Evolutionary conservation across 2,113 vertebrate genomes (phyloP).

Genomic region (Psammodynastes pulverulentus): DNA sequence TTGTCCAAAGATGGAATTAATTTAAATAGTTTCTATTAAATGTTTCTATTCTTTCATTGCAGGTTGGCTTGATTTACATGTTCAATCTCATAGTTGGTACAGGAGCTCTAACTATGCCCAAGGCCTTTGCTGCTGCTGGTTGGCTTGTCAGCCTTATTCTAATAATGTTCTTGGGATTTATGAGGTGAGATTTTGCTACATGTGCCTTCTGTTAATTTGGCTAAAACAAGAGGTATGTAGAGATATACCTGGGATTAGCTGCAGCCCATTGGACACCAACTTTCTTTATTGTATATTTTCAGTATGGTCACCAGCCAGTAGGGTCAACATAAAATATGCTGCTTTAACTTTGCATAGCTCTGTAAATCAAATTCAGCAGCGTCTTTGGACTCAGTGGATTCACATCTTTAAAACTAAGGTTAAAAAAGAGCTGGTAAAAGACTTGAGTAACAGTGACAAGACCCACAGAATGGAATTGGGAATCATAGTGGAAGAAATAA

Average conservation of each 20-base stretch:
- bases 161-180: conserved; percentile 87
- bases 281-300: neutral
- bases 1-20: neutral
- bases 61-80: conserved; percentile 99
- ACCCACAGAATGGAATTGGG: neutral
- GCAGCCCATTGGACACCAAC: neutral
- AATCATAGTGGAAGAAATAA: neutral
- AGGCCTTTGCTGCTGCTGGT: conserved; percentile 88
- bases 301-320: neutral
- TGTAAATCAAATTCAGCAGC: neutral
- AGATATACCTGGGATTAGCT: neutral
- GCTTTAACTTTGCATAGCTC: neutral
- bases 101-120: conserved; percentile 95
- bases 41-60: conserved; percentile 21
- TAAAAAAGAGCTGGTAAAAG: neutral
- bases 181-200: conserved; percentile 78
- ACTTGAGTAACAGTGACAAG: neutral
- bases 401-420: neutral
- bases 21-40: neutral
- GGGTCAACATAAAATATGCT: neutral
- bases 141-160: conserved; percentile 92
- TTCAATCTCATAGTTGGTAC: conserved; percentile 98
- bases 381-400: neutral
- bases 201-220: neutral
- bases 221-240: neutral